Evolutionary conservation across 2,113 vertebrate species (phyloP).

Genomic region (Coryphaenoides rupestris): DNA sequence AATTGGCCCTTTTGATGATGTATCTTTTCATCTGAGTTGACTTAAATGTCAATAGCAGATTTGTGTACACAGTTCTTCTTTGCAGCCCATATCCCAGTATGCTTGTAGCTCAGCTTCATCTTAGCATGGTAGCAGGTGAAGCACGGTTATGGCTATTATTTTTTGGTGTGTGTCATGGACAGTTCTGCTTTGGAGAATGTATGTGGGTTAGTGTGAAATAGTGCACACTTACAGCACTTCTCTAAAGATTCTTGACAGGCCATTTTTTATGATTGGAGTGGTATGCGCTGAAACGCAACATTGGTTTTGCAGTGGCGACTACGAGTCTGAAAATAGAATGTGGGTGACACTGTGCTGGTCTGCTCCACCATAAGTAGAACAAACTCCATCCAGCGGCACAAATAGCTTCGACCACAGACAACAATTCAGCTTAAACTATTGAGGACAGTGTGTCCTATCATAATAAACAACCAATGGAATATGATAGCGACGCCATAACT

Average conservation of each 20-base stretch:
- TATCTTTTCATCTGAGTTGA: too few relatives aligned
- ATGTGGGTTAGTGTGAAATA: slow-evolving; percentile 43
- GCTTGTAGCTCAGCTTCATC: neutral
- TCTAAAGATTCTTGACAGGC: slow-evolving; percentile 37
- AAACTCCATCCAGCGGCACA: slow-evolving; percentile 13
- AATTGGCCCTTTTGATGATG: too few relatives aligned
- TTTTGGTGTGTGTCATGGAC: too few relatives aligned
- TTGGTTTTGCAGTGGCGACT: slow-evolving; percentile 28
- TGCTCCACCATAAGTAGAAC: slow-evolving; percentile 36
- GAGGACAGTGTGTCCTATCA: too few relatives aligned
- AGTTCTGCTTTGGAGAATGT: neutral
- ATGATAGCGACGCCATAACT: too few relatives aligned
- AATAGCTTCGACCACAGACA: too few relatives aligned
- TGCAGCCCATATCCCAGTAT: neutral
- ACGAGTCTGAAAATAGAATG: slow-evolving; percentile 54
- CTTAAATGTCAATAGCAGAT: too few relatives aligned
- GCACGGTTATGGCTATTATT: too few relatives aligned
- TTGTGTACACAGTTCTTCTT: neutral
- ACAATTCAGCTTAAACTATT: too few relatives aligned
- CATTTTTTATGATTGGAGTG: slow-evolving; percentile 47
- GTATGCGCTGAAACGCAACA: slow-evolving; percentile 37
- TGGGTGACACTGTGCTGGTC: slow-evolving; percentile 37
- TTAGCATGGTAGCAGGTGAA: too few relatives aligned
- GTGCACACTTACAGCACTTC: slow-evolving; percentile 30
- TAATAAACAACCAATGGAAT: too few relatives aligned